phyloP scores from a whole-genome alignment of 1,140 invertebrate genomes.

The Heliconius hewitsoni region DNA sequence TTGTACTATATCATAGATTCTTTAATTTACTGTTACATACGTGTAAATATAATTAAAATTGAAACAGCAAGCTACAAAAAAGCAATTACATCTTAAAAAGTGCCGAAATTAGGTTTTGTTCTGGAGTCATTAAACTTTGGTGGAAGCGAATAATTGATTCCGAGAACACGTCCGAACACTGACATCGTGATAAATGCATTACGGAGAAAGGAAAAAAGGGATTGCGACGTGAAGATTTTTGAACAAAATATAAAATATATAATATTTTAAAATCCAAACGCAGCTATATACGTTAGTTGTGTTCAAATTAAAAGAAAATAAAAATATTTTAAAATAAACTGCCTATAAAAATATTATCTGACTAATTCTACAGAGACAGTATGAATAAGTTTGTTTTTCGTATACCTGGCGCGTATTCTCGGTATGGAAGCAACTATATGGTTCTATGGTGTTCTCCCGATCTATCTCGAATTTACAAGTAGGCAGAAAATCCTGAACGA shows the following conservation, averaged over 20 bases:
- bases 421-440: too few species aligned
- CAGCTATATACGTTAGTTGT: too few species aligned
- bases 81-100: background rate
- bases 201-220: conserved; percentile 27
- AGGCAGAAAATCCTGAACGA: too few species aligned
- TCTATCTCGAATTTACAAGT: too few species aligned
- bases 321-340: too few species aligned
- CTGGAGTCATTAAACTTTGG: conserved; percentile 28
- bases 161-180: conserved; percentile 20
- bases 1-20: background rate
- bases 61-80: background rate
- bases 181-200: conserved; percentile 16
- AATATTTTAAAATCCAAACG: background rate
- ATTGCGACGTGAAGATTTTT: background rate
- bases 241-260: background rate
- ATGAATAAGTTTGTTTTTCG: too few species aligned
- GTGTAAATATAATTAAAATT: background rate
- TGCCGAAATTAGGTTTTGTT: conserved; percentile 20
- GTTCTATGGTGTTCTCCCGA: too few species aligned
- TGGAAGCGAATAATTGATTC: conserved; percentile 31
- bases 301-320: too few species aligned
- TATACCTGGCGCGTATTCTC: too few species aligned
- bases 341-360: too few species aligned
- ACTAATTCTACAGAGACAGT: too few species aligned
- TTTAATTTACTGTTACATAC: background rate